Conservation (phyloP, 2,113 vertebrate genomes). For the Odontophorus gujanensis region DNA sequence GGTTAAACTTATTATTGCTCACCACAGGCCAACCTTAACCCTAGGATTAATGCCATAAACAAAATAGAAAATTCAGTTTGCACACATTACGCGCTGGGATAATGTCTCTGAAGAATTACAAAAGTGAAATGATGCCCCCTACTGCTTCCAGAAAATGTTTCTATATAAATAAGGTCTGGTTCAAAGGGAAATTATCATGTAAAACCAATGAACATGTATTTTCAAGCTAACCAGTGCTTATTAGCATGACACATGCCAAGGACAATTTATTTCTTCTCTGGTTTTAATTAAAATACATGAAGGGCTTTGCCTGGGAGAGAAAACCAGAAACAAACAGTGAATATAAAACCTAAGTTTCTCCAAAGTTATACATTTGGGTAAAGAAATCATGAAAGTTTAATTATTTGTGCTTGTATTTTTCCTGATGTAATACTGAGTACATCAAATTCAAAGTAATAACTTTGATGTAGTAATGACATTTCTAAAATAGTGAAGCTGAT, state of each 20-base stretch:
- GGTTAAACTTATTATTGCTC: slow-evolving; percentile 78
- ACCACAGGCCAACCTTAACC: slow-evolving; percentile 72
- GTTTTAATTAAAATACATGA: slow-evolving; percentile 58
- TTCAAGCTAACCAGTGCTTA: background rate
- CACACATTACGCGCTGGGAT: background rate
- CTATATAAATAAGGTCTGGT: background rate
- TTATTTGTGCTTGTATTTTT: background rate
- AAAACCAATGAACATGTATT: slow-evolving; percentile 15
- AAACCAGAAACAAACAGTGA: background rate
- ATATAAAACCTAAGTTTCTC: background rate
- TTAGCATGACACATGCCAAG: background rate
- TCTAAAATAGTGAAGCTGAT: background rate
- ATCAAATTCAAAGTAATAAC: background rate
- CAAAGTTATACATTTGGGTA: background rate
- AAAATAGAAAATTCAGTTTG: slow-evolving; percentile 56
- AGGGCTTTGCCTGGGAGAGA: background rate
- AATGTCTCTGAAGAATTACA: slow-evolving; percentile 71
- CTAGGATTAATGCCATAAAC: slow-evolving; percentile 76
- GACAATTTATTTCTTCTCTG: background rate
- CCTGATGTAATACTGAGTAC: background rate
- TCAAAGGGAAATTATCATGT: slow-evolving; percentile 24
- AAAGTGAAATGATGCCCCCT: slow-evolving; percentile 79
- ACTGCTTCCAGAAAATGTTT: slow-evolving; percentile 44
- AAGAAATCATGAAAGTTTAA: background rate
- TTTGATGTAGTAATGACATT: background rate